Conservation (phyloP, 2,888 invertebrate species). For the Tetragonisca angustula region DNA sequence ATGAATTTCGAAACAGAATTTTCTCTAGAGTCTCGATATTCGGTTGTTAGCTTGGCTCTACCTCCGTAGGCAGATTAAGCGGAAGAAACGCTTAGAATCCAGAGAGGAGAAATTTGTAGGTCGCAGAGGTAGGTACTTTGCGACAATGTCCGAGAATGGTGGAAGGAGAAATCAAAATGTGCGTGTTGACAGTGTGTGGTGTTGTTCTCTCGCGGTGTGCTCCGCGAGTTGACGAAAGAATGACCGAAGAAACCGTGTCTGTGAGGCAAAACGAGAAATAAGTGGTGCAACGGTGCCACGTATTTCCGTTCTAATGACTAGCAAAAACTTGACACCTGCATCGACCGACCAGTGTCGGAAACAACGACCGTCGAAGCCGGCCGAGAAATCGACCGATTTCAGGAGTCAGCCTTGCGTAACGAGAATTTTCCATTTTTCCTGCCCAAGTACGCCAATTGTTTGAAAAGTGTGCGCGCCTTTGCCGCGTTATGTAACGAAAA, state of each 20-base stretch:
- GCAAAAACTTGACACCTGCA: slow-evolving; percentile 60
- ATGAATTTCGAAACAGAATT: neutral
- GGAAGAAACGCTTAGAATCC: too few species aligned
- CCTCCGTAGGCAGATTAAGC: too few species aligned
- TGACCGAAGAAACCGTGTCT: slow-evolving; percentile 4
- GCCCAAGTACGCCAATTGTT: slow-evolving; percentile 40
- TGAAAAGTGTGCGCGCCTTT: slow-evolving; percentile 43
- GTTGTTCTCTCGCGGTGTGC: slow-evolving; percentile 1
- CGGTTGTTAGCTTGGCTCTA: neutral
- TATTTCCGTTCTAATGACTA: slow-evolving; percentile 62
- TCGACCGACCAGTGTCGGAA: slow-evolving; percentile 53
- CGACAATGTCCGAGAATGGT: too few species aligned
- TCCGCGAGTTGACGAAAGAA: slow-evolving; percentile 17
- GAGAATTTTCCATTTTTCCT: slow-evolving; percentile 68
- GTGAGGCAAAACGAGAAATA: slow-evolving; percentile 37
- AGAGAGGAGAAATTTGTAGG: too few species aligned
- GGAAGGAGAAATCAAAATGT: too few species aligned
- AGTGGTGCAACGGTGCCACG: slow-evolving; percentile 56
- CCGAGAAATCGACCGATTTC: slow-evolving; percentile 65
- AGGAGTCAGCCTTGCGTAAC: slow-evolving; percentile 67
- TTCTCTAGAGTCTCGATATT: neutral
- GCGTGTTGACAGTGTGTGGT: too few species aligned
- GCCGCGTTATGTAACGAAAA: slow-evolving; percentile 54
- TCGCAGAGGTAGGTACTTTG: too few species aligned
- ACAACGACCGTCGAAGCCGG: slow-evolving; percentile 43